Evolutionary conservation across 2,888 invertebrate species (phyloP).

Genomic region (Eupithecia subumbrata): DNA sequence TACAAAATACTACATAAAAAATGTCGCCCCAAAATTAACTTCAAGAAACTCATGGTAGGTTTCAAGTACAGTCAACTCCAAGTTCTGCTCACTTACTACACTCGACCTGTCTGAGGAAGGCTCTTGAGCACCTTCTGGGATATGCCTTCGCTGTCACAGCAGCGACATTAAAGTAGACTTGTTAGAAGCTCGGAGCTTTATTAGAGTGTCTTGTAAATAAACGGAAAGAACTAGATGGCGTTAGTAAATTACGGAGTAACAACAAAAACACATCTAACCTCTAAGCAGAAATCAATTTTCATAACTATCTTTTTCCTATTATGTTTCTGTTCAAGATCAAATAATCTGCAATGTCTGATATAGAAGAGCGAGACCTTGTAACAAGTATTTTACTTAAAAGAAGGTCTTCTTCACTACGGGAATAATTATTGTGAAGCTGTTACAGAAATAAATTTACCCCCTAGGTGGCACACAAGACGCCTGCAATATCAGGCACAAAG

Average conservation of each 20-base stretch:
- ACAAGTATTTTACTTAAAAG: too few relatives aligned
- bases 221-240: not conserved
- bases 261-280: not conserved
- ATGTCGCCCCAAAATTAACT: not conserved
- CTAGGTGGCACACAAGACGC: too few relatives aligned
- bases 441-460: too few relatives aligned
- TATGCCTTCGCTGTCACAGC: not conserved
- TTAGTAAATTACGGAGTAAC: not conserved
- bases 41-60: not conserved
- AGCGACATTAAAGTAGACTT: constrained; percentile 4
- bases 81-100: constrained; percentile 4
- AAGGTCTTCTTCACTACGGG: too few relatives aligned
- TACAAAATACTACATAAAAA: not conserved
- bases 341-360: too few relatives aligned
- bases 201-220: not conserved
- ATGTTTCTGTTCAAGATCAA: too few relatives aligned
- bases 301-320: too few relatives aligned
- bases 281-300: too few relatives aligned
- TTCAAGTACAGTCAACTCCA: not conserved
- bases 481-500: too few relatives aligned
- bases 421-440: too few relatives aligned
- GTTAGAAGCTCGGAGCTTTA: not conserved
- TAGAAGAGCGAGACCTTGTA: too few relatives aligned
- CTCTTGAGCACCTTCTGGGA: not conserved
- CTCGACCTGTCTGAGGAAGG: constrained; percentile 9